Evolutionary conservation across 1,140 invertebrate genomes (phyloP), one percentile per base, ranked within the genome.

Genomic region (Centruroides vittatus): DNA sequence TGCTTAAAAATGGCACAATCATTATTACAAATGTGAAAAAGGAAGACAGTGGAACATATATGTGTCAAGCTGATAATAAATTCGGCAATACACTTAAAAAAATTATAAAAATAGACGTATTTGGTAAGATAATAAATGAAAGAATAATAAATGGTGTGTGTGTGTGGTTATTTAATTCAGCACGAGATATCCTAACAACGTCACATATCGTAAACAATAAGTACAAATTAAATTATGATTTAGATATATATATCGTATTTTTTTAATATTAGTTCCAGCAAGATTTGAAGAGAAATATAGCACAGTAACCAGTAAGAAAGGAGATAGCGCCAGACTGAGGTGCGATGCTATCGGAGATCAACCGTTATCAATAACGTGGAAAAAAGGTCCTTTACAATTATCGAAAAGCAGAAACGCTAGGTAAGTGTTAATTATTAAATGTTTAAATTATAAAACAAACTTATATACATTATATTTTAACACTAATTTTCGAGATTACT

Each of bases 271-370:
- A 91, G 91, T 91, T 65, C 92, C 92, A 61, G 90, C 90, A n/a
- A 88, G 92, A 74, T 94, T 95, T 70, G 89, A 92, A 71, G 89
- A 92, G 67, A 94, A 93, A 78, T 80, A 89, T 67, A 36, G 51
- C 23, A 80, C 86, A 57, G 92, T 93, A 68, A 93, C 89, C 35
- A 88, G 91, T 13, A 82, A 88, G 63, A 82, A 87, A 61, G 90
- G 88, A 23, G 89, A 95, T 74, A 89, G 91, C 35, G 86, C 91
- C 49, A 90, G 93, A 23, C 73, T 97, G 58, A 88, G 93, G 71
- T 96, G 93, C 73, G 89, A 93, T 77, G 91, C 90, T 23, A 88
- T 90, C 69, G 92, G 93, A 58, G 93, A 96, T 76, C 91, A 91
- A 78, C 93, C 93, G 41, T 90, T 97, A 72, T 89, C 90, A 67